Evolutionary conservation across 2,888 invertebrate species (phyloP).

Genomic region (Brachylomia viminalis): DNA sequence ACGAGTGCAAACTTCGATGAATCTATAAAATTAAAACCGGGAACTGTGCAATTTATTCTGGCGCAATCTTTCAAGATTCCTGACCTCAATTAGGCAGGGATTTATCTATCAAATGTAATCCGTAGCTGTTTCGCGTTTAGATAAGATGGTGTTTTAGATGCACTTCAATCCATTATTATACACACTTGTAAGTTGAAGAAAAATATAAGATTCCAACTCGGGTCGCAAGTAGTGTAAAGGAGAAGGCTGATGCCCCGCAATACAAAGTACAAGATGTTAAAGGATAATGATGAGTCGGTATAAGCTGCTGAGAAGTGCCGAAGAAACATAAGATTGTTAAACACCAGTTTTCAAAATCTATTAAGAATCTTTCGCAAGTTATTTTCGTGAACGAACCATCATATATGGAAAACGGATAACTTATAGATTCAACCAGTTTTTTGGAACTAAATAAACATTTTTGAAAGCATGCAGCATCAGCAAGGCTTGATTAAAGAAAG

Average conservation of each 20-base stretch:
- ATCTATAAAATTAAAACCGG: slow-evolving; percentile 79
- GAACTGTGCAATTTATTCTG: slow-evolving; percentile 68
- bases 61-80: slow-evolving; percentile 39
- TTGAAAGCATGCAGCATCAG: too few relatives aligned
- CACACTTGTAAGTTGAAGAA: slow-evolving; percentile 1
- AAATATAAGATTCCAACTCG: not conserved
- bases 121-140: slow-evolving; percentile 41
- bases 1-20: slow-evolving; percentile 78
- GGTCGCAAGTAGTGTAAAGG: not conserved
- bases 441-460: not conserved
- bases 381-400: not conserved
- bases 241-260: not conserved
- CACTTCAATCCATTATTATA: slow-evolving; percentile 32
- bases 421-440: not conserved
- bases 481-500: too few relatives aligned
- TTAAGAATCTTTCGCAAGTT: not conserved
- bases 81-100: slow-evolving; percentile 37
- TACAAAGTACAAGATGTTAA: not conserved
- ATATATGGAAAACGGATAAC: not conserved
- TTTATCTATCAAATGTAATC: slow-evolving; percentile 39
- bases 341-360: not conserved
- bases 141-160: slow-evolving; percentile 33
- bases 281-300: not conserved
- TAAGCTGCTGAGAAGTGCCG: not conserved
- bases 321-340: not conserved